Evolutionary conservation across 2,797 vertebrate genomes (phyloP).

Genomic region (Philypnodon macrostomus): DNA sequence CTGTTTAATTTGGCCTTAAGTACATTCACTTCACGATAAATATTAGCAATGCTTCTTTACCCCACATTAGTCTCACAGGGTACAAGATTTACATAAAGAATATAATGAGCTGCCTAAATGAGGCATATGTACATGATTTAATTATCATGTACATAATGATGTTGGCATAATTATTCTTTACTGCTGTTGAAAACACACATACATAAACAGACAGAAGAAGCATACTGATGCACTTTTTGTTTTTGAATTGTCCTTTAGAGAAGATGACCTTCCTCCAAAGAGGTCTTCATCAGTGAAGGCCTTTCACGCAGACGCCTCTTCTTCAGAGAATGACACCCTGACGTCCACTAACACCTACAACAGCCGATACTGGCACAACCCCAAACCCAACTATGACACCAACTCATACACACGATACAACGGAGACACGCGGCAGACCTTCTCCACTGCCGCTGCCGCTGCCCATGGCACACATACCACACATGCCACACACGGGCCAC

Average conservation of each 20-base stretch:
- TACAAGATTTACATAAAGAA: too few relatives aligned
- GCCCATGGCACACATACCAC: slow-evolving; percentile 41
- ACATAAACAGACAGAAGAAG: not conserved
- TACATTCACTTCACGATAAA: slow-evolving; percentile 9
- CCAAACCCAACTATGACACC: slow-evolving; percentile 84
- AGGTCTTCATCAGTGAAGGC: slow-evolving; percentile 84
- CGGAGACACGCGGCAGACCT: slow-evolving; percentile 85
- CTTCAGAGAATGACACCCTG: slow-evolving; percentile 93
- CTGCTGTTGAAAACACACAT: not conserved
- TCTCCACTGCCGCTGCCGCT: slow-evolving; percentile 71
- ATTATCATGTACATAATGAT: too few relatives aligned
- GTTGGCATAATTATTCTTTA: too few relatives aligned
- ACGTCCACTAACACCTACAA: slow-evolving; percentile 97
- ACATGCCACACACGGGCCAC: slow-evolving; percentile 54
- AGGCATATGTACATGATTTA: too few relatives aligned
- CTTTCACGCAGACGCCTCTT: slow-evolving; percentile 91
- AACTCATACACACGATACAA: slow-evolving; percentile 90
- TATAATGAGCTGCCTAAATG: too few relatives aligned
- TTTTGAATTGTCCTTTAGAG: slow-evolving; percentile 70
- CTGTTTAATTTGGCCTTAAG: slow-evolving; percentile 32
- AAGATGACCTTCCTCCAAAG: slow-evolving; percentile 96
- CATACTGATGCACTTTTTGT: not conserved
- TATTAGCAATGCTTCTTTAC: slow-evolving; percentile 1
- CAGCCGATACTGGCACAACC: slow-evolving; percentile 94
- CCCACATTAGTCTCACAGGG: not conserved